Conservation (phyloP, 2,888 invertebrate genomes). For the Spicauda simplicius region DNA sequence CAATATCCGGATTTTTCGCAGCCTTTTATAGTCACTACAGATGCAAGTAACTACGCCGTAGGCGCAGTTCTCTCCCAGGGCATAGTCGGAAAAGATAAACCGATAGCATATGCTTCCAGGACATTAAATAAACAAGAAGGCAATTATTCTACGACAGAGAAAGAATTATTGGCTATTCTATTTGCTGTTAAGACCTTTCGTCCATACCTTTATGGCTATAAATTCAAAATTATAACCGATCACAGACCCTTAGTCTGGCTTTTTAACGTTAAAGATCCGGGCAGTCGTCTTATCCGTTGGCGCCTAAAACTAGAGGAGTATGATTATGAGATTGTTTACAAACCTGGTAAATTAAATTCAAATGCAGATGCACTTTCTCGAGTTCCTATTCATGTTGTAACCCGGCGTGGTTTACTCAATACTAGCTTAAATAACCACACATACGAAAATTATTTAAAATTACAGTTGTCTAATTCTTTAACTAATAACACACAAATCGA, state of each 20-base stretch:
- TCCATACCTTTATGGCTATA: constrained; percentile 27
- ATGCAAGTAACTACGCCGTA: no score
- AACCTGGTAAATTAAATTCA: constrained; percentile 39
- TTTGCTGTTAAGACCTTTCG: constrained; percentile 25
- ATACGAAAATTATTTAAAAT: no score
- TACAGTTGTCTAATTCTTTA: no score
- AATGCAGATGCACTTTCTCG: constrained; percentile 36
- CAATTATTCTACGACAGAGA: constrained; percentile 25
- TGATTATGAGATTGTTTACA: constrained; percentile 24
- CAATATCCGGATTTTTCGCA: no score
- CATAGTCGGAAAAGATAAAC: not conserved
- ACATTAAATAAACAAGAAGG: constrained; percentile 10
- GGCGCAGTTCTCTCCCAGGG: no score
- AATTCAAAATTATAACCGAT: constrained; percentile 21
- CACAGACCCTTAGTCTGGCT: constrained; percentile 34
- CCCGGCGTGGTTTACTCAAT: no score
- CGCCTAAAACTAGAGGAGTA: constrained; percentile 34
- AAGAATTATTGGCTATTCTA: constrained; percentile 27
- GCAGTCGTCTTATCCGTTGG: not conserved
- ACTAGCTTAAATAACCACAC: no score
- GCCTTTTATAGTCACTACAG: no score
- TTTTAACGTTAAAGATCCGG: constrained; percentile 39
- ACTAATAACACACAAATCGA: no score
- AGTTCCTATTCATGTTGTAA: no score
- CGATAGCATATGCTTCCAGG: constrained; percentile 23